phyloP scores from a whole-genome alignment of 2,113 vertebrate species.

The Lates calcarifer region DNA sequence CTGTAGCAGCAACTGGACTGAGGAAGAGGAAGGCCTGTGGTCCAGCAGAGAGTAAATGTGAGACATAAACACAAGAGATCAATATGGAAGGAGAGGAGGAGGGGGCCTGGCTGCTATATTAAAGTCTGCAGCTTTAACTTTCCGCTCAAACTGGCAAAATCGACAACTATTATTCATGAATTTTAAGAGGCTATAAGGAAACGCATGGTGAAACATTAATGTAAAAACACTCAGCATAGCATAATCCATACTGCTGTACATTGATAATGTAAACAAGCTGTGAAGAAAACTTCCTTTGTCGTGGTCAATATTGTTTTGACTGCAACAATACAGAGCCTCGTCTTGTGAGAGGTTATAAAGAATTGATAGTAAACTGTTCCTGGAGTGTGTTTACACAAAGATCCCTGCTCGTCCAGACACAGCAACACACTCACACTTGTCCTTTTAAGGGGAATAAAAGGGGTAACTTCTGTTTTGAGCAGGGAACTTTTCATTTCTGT shows the following conservation, averaged over 20 bases:
- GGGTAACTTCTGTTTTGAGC: slow-evolving; percentile 11
- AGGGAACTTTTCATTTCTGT: slow-evolving; percentile 44
- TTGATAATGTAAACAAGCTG: slow-evolving; percentile 18
- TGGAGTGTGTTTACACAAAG: slow-evolving; percentile 74
- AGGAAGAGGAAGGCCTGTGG: slow-evolving; percentile 29
- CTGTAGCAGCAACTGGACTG: slow-evolving; percentile 50
- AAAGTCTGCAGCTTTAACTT: slow-evolving; percentile 14
- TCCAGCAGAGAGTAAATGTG: slow-evolving; percentile 49
- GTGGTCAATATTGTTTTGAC: slow-evolving; percentile 59
- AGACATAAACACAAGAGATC: slow-evolving; percentile 57
- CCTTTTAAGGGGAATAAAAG: slow-evolving; percentile 81
- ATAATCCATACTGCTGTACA: slow-evolving; percentile 27
- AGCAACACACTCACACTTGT: slow-evolving; percentile 56
- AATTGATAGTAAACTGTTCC: slow-evolving; percentile 73
- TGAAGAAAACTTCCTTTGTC: slow-evolving; percentile 16
- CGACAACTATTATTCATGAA: not conserved
- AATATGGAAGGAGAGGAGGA: slow-evolving; percentile 29
- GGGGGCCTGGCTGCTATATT: not conserved
- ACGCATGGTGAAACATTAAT: not conserved
- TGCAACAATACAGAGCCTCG: slow-evolving; percentile 6
- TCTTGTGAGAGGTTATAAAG: slow-evolving; percentile 30
- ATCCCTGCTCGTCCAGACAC: slow-evolving; percentile 54
- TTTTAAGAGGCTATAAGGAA: not conserved
- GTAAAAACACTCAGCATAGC: not conserved
- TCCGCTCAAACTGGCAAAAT: slow-evolving; percentile 13